These are phyloP conservation scores for Bicyclus anynana DNA, from an alignment of 1,140 invertebrate species.

Conservation along the genomic window DNA sequence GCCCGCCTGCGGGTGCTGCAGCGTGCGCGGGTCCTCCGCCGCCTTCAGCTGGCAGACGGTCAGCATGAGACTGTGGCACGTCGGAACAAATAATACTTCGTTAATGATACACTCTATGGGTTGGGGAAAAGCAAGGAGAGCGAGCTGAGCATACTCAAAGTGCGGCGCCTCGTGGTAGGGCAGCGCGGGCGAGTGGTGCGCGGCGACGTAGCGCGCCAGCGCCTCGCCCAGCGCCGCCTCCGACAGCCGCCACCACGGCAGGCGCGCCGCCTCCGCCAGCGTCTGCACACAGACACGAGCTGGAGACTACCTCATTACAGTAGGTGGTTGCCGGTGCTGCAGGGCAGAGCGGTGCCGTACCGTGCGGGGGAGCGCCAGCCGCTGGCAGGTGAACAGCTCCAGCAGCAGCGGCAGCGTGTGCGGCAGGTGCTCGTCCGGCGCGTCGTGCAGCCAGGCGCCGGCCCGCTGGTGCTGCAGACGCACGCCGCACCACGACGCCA, in stretches of 20 bases:
- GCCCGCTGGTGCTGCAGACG: constrained; percentile 16
- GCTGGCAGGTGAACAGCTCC: constrained; percentile 34
- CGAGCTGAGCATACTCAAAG: too few species aligned
- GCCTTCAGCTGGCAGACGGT: constrained; percentile 26
- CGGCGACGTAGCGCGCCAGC: constrained; percentile 42
- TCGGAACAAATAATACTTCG: too few species aligned
- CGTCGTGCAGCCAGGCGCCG: constrained; percentile 27
- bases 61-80: constrained; percentile 37
- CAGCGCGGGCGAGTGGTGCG: constrained; percentile 36
- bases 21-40: neutral
- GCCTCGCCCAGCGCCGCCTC: constrained; percentile 37
- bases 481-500: constrained; percentile 28
- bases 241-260: constrained; percentile 51
- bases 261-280: constrained; percentile 31
- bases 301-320: too few species aligned
- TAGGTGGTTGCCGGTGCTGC: neutral
- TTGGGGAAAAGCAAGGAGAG: too few species aligned
- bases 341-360: too few species aligned
- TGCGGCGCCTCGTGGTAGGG: constrained; percentile 50
- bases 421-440: constrained; percentile 13
- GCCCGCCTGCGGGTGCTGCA: neutral
- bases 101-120: too few species aligned
- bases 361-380: constrained; percentile 24
- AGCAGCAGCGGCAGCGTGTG: constrained; percentile 32
- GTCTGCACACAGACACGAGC: neutral